Conservation (phyloP, 2,797 vertebrate species). For the Cossypha caffra region DNA sequence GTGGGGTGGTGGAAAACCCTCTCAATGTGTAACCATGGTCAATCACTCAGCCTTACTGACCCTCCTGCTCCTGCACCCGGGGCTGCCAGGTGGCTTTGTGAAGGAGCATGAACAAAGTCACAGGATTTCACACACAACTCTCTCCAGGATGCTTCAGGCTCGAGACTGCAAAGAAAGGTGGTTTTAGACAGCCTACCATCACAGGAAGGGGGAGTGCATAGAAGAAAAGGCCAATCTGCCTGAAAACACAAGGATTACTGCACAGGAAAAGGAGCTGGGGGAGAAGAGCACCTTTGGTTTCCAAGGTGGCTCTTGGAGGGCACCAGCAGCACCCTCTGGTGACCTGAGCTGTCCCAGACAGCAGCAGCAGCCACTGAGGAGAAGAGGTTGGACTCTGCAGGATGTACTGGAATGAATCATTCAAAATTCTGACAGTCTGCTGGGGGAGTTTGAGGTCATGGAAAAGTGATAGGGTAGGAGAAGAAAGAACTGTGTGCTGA, state of each 20-base stretch:
- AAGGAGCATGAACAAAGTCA: neutral
- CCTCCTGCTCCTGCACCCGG: neutral
- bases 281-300: neutral
- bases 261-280: fast-evolving
- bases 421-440: neutral
- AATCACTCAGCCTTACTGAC: neutral
- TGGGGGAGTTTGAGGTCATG: neutral
- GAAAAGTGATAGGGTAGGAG: neutral
- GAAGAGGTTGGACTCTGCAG: neutral
- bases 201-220: neutral
- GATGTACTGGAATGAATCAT: neutral
- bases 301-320: neutral
- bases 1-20: neutral
- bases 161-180: neutral
- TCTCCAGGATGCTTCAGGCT: neutral
- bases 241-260: fast-evolving
- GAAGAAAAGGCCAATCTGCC: neutral
- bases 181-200: neutral
- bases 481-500: neutral
- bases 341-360: neutral
- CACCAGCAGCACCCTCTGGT: conserved; percentile 56
- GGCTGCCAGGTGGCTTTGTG: neutral
- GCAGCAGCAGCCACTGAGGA: neutral
- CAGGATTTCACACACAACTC: neutral
- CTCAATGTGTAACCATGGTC: fast-evolving